Conservation (phyloP, 2,113 vertebrate genomes). For the Syngnathus scovelli region DNA sequence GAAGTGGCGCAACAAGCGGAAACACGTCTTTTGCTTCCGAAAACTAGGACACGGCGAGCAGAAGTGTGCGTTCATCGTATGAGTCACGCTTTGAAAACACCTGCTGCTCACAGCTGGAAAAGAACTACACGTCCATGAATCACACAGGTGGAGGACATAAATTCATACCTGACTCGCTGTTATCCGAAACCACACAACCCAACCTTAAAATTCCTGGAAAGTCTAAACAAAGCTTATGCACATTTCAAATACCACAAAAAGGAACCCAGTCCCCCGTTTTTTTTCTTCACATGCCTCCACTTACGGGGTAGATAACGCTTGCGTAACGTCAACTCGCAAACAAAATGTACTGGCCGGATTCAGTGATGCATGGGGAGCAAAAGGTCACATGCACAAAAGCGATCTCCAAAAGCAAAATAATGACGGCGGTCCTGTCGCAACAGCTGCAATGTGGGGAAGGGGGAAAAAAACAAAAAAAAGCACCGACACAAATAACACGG, state of each 20-base stretch:
- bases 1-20: neutral
- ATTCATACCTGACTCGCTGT: too few relatives aligned
- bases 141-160: neutral
- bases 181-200: too few relatives aligned
- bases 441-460: neutral
- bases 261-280: too few relatives aligned
- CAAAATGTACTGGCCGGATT: neutral
- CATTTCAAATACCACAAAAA: too few relatives aligned
- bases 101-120: constrained; percentile 2
- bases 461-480: neutral
- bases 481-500: neutral
- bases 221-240: too few relatives aligned
- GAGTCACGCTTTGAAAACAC: constrained; percentile 2
- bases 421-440: neutral
- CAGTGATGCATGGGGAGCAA: neutral
- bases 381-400: neutral
- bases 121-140: neutral
- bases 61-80: neutral
- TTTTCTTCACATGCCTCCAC: neutral
- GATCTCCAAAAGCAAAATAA: neutral
- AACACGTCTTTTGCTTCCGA: neutral
- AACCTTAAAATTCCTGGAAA: too few relatives aligned
- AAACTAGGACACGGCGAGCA: neutral
- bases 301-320: neutral
- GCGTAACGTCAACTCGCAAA: neutral